A percentile compares a stretch with the other conserved stretches of the same genome.
Conservation (phyloP, 2,888 invertebrate species). For the Ectemnius continuus region DNA sequence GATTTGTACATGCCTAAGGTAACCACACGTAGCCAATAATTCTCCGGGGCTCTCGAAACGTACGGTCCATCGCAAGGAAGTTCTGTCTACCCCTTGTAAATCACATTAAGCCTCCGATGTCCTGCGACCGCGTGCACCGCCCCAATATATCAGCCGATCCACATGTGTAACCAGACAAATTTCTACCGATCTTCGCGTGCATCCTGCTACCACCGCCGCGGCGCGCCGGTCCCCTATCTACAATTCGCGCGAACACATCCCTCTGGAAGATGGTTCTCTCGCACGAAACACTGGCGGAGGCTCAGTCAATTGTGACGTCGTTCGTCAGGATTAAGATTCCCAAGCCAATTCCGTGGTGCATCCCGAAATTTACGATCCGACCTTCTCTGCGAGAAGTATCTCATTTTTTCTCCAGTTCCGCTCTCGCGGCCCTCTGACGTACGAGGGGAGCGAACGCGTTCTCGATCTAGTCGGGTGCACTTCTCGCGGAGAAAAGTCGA, state of each 20-base stretch:
- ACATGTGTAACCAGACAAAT: slow-evolving; percentile 43
- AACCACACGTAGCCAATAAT: slow-evolving; percentile 61
- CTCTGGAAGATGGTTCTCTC: neutral
- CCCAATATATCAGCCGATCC: slow-evolving; percentile 55
- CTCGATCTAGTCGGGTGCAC: slow-evolving; percentile 48
- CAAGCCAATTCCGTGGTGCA: slow-evolving; percentile 2
- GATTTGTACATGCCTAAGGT: slow-evolving; percentile 41
- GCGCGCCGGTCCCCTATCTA: neutral
- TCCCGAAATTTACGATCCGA: slow-evolving; percentile 8
- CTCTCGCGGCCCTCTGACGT: slow-evolving; percentile 30
- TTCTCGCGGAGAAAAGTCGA: slow-evolving; percentile 45
- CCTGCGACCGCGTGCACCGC: slow-evolving; percentile 53
- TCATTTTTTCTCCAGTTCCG: slow-evolving; percentile 28
- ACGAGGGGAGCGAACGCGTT: slow-evolving; percentile 34
- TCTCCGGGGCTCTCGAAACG: slow-evolving; percentile 59
- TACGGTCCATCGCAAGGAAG: slow-evolving; percentile 58
- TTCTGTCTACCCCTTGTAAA: slow-evolving; percentile 58
- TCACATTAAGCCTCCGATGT: slow-evolving; percentile 61
- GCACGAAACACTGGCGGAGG: neutral
- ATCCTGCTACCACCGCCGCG: neutral
- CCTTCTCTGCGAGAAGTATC: slow-evolving; percentile 31
- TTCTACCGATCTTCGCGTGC: slow-evolving; percentile 35
- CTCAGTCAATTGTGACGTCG: neutral
- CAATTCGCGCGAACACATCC: slow-evolving; percentile 1
- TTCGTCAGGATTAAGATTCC: neutral